Base-by-base conservation (phyloP, 2,888 invertebrate species). In the Cerastis leucographa region DNA sequence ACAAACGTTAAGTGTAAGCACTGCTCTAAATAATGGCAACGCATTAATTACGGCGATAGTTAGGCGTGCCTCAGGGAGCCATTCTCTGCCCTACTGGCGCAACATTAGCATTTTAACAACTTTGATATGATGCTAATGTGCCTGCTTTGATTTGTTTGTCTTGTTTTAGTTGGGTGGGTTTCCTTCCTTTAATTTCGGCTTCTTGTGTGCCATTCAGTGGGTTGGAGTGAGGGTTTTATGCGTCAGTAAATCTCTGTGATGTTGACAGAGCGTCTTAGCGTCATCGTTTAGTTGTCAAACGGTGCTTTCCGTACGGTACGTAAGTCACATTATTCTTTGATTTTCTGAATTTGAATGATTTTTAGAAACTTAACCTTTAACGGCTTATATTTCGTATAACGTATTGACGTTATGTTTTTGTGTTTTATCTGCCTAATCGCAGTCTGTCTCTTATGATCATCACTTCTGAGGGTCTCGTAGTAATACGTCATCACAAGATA, bases 11-110 rank as follows among this genome's bases (percentile, higher is more conserved):
- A 86, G 78, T 83, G 87, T 89, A 85, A 89, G 88, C 84, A 78
- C 76, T 84, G 81, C 79, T 84, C 85, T 90, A 87, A 90, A 89
- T 90, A 90, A 90, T 89, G 86, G 78, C 75, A 74, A 77, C 74
- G 83, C 89, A 90, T 90, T 90, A 89, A 89, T 90, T 89, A 89
- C 83, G 69, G 67, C 71, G 81, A 85, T 86, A 84, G 86, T 83
- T 80, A 84, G 78, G 80, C 78, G 84, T 85, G 71, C 86, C 88
- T 85, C 79, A 77, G 84, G 85, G 86, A 85, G 80, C 87, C 75
- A 87, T 90, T 86, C 87, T 85, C 80, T 83, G 87, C 81, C 87
- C 83, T 75, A 81, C 85, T 71, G 77, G 70, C 77, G 76, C 68
- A 54, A 85, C 85, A 88, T 88, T 87, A 85, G 84, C 87, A 88